Percentiles rank a stretch among this genome's conserved stretches.
These are phyloP conservation scores for Motacilla alba DNA, from an alignment of 2,113 vertebrate genomes.

Conservation along the genomic window DNA sequence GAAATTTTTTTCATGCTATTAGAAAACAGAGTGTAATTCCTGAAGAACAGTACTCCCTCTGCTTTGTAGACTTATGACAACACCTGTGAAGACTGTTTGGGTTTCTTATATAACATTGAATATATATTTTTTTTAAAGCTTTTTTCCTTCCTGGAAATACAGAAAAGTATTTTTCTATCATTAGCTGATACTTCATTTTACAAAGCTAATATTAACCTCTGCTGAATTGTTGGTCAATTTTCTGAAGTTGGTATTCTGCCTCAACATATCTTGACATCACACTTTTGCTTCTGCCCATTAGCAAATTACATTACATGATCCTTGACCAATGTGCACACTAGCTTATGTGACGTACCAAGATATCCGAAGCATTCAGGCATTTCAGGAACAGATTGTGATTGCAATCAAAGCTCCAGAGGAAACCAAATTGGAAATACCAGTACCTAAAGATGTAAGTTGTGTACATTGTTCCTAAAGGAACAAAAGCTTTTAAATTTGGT, in stretches of 20 bases:
- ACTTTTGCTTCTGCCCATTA: neutral
- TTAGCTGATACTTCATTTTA: neutral
- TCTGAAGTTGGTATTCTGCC: neutral
- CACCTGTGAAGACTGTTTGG: neutral
- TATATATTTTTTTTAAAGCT: neutral
- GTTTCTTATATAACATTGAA: neutral
- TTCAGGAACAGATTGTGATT: slow-evolving; percentile 88
- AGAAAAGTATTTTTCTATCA: neutral
- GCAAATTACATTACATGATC: neutral
- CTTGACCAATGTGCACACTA: slow-evolving; percentile 77
- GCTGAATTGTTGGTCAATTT: neutral
- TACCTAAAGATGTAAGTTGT: slow-evolving; percentile 80
- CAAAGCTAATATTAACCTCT: neutral
- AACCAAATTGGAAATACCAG: slow-evolving; percentile 86
- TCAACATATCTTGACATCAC: neutral
- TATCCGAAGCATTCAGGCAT: slow-evolving; percentile 76
- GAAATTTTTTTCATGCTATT: neutral
- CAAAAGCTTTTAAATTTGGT: neutral
- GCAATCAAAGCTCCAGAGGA: slow-evolving; percentile 90
- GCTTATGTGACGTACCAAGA: slow-evolving; percentile 91
- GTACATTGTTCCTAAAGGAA: neutral
- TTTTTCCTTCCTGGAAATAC: neutral
- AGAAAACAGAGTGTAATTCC: neutral
- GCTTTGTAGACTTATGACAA: neutral
- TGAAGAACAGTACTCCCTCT: neutral